Evolutionary conservation across 2,113 vertebrate species (phyloP).

Genomic region (Pelmatolapia mariae): DNA sequence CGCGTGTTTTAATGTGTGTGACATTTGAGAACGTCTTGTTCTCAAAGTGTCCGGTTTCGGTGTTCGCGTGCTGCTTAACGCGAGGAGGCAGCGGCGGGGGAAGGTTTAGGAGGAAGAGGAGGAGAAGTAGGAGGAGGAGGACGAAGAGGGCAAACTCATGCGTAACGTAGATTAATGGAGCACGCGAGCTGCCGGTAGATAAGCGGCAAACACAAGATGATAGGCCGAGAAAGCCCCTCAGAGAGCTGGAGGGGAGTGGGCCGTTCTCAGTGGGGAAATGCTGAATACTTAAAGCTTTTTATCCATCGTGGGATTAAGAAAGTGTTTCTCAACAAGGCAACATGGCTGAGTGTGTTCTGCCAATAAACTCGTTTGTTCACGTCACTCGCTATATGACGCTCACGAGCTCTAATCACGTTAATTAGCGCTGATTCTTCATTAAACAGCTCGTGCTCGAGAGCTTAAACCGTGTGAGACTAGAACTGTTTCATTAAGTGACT

Average conservation of each 20-base stretch:
- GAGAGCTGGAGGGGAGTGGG: neutral
- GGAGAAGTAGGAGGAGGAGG: neutral
- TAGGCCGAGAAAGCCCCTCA: neutral
- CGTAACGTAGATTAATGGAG: slow-evolving; percentile 59
- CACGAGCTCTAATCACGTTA: neutral
- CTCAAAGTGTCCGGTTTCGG: neutral
- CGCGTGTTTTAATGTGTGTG: neutral
- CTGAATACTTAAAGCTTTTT: neutral
- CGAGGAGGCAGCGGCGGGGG: neutral
- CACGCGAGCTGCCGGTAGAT: neutral
- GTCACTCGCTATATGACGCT: neutral
- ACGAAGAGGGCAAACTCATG: slow-evolving; percentile 63
- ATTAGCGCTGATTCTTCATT: neutral
- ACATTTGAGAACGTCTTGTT: fast-evolving
- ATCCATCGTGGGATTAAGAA: neutral
- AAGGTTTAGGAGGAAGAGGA: neutral
- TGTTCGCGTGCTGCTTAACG: neutral
- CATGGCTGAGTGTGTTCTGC: neutral
- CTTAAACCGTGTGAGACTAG: neutral
- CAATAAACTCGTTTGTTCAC: neutral
- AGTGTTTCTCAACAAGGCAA: neutral
- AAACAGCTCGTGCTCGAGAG: neutral
- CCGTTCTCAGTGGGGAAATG: neutral
- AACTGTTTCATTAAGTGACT: neutral
- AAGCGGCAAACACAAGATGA: neutral